phyloP scores from a whole-genome alignment of 64 coral and sea anemone genomes.

The Dendronephthya gigantea region DNA sequence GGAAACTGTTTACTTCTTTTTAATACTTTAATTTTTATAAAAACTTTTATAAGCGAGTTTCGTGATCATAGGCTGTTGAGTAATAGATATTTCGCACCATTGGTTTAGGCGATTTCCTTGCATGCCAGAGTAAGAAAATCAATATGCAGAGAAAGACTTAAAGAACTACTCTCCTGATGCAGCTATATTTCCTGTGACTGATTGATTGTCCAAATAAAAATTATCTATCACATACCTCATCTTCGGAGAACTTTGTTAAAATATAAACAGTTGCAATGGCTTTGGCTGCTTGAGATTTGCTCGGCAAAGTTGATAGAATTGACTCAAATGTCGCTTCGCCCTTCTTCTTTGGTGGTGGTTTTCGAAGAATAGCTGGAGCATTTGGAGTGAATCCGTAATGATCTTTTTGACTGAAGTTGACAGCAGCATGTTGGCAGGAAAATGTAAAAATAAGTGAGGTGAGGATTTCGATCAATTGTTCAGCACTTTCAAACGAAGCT shows the following conservation, averaged over 20 bases:
- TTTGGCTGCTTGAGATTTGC: neutral
- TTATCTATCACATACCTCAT: neutral
- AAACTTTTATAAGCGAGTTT: too few species aligned
- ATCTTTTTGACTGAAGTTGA: conserved; percentile 22
- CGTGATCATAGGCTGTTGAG: too few species aligned
- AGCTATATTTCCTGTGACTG: neutral
- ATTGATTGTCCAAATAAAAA: neutral
- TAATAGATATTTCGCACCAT: too few species aligned
- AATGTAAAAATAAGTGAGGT: neutral
- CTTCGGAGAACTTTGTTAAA: neutral
- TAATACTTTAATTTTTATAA: too few species aligned
- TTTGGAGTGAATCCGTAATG: conserved; percentile 16
- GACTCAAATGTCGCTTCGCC: neutral
- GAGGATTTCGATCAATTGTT: neutral
- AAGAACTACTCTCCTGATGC: neutral
- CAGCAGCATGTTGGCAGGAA: conserved; percentile 7
- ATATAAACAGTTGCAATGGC: neutral
- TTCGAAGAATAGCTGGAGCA: neutral
- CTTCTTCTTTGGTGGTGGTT: conserved; percentile 5
- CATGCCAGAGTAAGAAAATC: too few species aligned
- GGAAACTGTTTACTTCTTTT: too few species aligned
- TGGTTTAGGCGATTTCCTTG: too few species aligned
- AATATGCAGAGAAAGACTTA: too few species aligned
- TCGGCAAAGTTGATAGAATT: neutral
- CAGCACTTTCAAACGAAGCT: neutral